phyloP scores from a whole-genome alignment of 2,888 invertebrate species.

The Trypoxylon attenuatum region DNA sequence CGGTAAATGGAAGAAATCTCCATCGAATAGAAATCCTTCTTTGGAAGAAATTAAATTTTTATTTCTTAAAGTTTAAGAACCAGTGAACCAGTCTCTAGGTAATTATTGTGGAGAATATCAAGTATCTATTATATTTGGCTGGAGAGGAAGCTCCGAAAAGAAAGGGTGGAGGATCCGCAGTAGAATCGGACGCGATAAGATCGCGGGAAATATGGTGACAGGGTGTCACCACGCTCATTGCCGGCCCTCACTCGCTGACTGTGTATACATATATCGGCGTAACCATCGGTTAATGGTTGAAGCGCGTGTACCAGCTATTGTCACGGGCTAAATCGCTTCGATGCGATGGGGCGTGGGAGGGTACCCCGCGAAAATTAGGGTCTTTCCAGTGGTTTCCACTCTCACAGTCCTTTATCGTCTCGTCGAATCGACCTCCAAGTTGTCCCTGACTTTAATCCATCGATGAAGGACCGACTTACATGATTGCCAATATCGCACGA shows the following conservation, averaged over 20 bases:
- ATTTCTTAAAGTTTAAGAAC: too few relatives aligned
- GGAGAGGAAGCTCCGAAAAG: background rate
- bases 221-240: slow-evolving; percentile 36
- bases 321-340: slow-evolving; percentile 51
- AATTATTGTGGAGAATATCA: too few relatives aligned
- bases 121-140: slow-evolving; percentile 10
- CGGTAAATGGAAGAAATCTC: too few relatives aligned
- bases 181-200: slow-evolving; percentile 29
- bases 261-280: slow-evolving; percentile 45
- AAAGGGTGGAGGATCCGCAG: background rate
- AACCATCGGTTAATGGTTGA: slow-evolving; percentile 56
- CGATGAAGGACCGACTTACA: too few relatives aligned
- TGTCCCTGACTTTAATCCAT: too few relatives aligned
- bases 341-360: slow-evolving; percentile 56
- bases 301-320: slow-evolving; percentile 55
- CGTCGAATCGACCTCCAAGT: too few relatives aligned
- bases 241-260: slow-evolving; percentile 32
- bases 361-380: slow-evolving; percentile 53
- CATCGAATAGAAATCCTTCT: too few relatives aligned
- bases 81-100: too few relatives aligned
- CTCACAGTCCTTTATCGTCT: background rate
- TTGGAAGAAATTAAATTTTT: too few relatives aligned
- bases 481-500: too few relatives aligned
- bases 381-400: slow-evolving; percentile 27
- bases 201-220: slow-evolving; percentile 39